Evolutionary conservation across 2,888 invertebrate genomes (phyloP), one percentile per base, ranked within the genome.

Genomic region (Campoletis raptor): DNA sequence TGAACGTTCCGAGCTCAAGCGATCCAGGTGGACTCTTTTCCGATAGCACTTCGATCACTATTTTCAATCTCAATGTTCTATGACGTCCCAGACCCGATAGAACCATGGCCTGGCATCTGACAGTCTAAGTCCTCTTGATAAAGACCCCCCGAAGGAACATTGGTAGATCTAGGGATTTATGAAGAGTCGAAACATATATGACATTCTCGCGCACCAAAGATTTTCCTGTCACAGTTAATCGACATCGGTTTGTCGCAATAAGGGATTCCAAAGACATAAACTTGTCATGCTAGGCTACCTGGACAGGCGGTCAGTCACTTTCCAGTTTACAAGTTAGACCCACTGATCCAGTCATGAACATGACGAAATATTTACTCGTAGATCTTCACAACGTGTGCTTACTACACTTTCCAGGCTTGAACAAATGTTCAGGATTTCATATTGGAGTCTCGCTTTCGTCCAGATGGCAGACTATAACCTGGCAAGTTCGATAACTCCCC

Each of bases 21-120:
- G 24, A 24, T 7, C 57, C 57, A 24, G 12, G 12, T 61, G 4
- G 30, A 61, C 61, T 15, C 1, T 15, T 30, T 61, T 30, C 30
- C 24, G 3, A 24, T 12, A 57, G 12, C 15, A 12, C 30, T 30
- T 30, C 30, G 6, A 30, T 61, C 30, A 61, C 61, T 15, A 61
- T 30, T 61, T 61, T 30, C 61, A 61, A 30, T 61, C 61, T 61
- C 61, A 57, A 57, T 57, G 24, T 57, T 24, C 24, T 15, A 61
- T 61, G 61, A 15, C 61, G 7, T 61, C 7, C 2, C 61, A 15
- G 15, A 30, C 15, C 4, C 12, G 57, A 57, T 2, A 57, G 24
- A 30, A 61, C 15, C 6, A 30, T 30, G 15, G 30, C 6, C 15
- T 30, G 15, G 15, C 30, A 30, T 61, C 30, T 15, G 61, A 61